Percentiles rank a stretch among this genome's conserved stretches.
These are phyloP conservation scores for Tinea pellionella DNA, from an alignment of 2,888 invertebrate species.

Conservation along the genomic window DNA sequence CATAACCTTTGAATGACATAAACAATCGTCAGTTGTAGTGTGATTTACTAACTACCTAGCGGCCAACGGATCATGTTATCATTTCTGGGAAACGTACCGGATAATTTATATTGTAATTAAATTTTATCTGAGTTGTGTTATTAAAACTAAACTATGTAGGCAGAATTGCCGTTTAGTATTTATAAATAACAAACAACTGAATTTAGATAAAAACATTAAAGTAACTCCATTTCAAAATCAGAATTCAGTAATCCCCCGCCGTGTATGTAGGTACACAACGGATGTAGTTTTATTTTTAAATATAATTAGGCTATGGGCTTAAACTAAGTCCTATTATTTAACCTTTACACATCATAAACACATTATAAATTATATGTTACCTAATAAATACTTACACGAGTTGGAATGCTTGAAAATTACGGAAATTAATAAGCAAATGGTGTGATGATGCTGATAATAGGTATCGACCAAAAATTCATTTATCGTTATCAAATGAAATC, in stretches of 20 bases:
- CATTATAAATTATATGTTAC: too few species aligned
- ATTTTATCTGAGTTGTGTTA: conserved; percentile 45
- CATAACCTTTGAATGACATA: conserved; percentile 5
- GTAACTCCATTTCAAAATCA: too few species aligned
- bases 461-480: conserved; percentile 3
- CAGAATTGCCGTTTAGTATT: neutral
- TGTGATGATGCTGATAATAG: neutral
- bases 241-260: too few species aligned
- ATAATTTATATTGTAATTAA: conserved; percentile 64
- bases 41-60: neutral
- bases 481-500: conserved; percentile 3
- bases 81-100: conserved; percentile 52
- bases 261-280: too few species aligned
- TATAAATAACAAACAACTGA: neutral
- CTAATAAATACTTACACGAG: too few species aligned
- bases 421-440: neutral
- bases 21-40: neutral
- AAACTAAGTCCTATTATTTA: too few species aligned
- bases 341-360: too few species aligned
- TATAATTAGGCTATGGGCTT: too few species aligned
- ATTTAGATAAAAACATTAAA: neutral
- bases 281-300: too few species aligned
- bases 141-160: conserved; percentile 39
- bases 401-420: neutral
- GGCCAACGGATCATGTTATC: conserved; percentile 34